Evolutionary conservation across 1,140 invertebrate species (phyloP).

Genomic region (Gonatopus flavifemur): DNA sequence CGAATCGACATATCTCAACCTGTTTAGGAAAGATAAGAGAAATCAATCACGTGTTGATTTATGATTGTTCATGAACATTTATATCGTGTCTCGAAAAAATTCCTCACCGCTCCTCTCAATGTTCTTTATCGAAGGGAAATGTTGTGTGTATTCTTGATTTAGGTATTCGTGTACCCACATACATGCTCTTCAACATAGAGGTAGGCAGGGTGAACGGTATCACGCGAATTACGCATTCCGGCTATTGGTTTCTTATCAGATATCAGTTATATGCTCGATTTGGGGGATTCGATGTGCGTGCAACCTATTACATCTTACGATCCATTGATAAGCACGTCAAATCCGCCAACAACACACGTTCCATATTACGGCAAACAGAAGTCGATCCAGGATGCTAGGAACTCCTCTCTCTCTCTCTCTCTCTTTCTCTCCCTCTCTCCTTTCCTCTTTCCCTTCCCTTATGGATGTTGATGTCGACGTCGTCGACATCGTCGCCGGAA

Average conservation of each 20-base stretch:
- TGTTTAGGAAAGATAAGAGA: no score
- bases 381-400: slow-evolving; percentile 13
- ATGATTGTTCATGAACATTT: no score
- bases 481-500: no score
- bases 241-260: slow-evolving; percentile 45
- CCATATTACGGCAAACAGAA: slow-evolving; percentile 24
- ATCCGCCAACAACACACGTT: slow-evolving; percentile 51
- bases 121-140: no score
- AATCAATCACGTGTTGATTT: no score
- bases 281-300: slow-evolving; percentile 45
- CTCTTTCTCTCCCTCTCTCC: background rate
- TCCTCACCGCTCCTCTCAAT: no score
- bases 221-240: slow-evolving; percentile 28
- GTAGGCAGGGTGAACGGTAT: slow-evolving; percentile 12
- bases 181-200: slow-evolving; percentile 5
- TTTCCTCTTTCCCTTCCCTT: background rate
- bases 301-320: slow-evolving; percentile 46
- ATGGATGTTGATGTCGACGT: no score
- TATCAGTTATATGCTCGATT: slow-evolving; percentile 47
- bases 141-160: no score
- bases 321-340: slow-evolving; percentile 55
- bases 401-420: slow-evolving; percentile 14
- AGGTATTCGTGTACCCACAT: no score
- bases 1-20: no score
- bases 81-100: no score